Evolutionary conservation across 2,888 invertebrate genomes (phyloP).

Genomic region (Calameuta filiformis): DNA sequence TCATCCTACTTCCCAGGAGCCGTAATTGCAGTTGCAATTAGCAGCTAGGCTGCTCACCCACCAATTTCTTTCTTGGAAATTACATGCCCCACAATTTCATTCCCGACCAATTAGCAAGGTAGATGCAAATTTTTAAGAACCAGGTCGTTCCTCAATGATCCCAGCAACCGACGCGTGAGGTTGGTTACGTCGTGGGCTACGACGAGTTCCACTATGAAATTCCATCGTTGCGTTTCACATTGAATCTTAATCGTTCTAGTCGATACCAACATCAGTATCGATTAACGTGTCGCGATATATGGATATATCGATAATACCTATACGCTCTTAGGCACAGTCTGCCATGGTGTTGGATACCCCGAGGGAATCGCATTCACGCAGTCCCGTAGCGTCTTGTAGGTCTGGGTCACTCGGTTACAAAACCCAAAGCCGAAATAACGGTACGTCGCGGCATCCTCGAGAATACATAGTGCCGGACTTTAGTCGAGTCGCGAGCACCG

Average conservation of each 20-base stretch:
- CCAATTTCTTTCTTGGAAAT: not conserved
- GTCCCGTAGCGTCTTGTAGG: slow-evolving; percentile 25
- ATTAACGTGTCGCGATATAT: not conserved
- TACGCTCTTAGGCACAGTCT: not conserved
- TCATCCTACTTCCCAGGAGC: not conserved
- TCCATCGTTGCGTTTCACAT: not conserved
- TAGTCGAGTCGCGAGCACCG: not conserved
- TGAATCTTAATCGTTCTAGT: not conserved
- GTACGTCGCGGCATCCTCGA: slow-evolving; percentile 27
- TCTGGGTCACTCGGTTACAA: slow-evolving; percentile 64
- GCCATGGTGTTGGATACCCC: not conserved
- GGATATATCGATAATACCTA: not conserved
- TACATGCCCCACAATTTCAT: not conserved
- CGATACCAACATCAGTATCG: not conserved
- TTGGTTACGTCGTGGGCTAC: not conserved
- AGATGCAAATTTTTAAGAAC: not conserved
- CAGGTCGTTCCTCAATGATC: not conserved
- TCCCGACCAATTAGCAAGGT: not conserved
- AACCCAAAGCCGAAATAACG: slow-evolving; percentile 62
- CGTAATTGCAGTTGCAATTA: not conserved
- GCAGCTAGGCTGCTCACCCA: not conserved
- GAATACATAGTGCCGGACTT: not conserved
- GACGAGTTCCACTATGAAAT: not conserved
- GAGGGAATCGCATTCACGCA: not conserved
- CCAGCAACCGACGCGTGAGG: not conserved